A percentile compares a stretch with the other conserved stretches of the same genome.
These are phyloP conservation scores for Aphidius colemani DNA, from an alignment of 2,888 invertebrate species.

Conservation along the genomic window DNA sequence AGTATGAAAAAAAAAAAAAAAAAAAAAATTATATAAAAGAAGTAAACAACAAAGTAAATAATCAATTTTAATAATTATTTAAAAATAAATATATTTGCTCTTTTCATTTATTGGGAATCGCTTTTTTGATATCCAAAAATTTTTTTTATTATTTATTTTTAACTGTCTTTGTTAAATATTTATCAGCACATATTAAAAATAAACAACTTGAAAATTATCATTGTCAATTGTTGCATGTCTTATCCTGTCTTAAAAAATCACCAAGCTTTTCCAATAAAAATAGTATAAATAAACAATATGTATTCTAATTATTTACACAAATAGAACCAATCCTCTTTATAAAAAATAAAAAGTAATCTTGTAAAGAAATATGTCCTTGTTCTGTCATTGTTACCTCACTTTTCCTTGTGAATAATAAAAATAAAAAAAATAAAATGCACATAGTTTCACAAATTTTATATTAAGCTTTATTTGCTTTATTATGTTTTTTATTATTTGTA, in stretches of 20 bases:
- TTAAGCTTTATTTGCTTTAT: constrained; percentile 52
- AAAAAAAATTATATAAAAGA: constrained; percentile 2
- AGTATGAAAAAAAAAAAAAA: constrained; percentile 42
- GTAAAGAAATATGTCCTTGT: background rate
- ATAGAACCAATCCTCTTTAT: background rate
- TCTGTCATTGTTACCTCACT: background rate
- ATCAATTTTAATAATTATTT: constrained; percentile 2
- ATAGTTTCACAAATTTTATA: constrained; percentile 21
- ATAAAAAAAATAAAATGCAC: background rate
- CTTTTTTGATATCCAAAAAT: constrained; percentile 25
- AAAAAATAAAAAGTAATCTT: background rate
- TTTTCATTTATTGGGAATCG: constrained; percentile 27
- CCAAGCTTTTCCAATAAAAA: too few relatives aligned
- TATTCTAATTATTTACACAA: too few relatives aligned
- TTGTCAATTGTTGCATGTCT: too few relatives aligned
- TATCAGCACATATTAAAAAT: background rate
- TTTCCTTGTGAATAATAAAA: too few relatives aligned
- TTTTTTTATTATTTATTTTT: constrained; percentile 12
- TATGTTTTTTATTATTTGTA: constrained; percentile 37
- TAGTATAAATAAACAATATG: too few relatives aligned
- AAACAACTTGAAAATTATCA: too few relatives aligned
- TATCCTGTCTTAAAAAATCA: too few relatives aligned
- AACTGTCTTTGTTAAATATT: background rate
- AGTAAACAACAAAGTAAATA: background rate
- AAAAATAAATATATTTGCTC: constrained; percentile 33